These are phyloP conservation scores for Leptoclinus maculatus DNA, from an alignment of 2,797 vertebrate genomes.

Conservation along the genomic window DNA sequence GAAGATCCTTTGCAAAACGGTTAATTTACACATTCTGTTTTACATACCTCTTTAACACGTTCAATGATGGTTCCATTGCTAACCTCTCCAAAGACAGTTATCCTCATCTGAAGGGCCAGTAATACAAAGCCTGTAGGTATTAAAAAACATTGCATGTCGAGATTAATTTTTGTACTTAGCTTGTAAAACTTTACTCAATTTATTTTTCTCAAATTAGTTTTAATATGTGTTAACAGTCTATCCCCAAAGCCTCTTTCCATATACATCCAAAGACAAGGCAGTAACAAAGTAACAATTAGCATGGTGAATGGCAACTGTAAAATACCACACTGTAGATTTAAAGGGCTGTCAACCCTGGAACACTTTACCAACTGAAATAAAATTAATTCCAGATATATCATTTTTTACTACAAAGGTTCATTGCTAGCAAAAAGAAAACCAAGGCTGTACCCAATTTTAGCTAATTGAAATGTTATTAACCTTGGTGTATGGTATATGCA, in stretches of 20 bases:
- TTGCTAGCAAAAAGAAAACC: neutral
- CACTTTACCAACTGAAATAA: neutral
- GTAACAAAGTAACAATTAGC: neutral
- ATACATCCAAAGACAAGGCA: neutral
- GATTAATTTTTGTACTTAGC: neutral
- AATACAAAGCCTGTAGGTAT: neutral
- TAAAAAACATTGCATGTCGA: neutral
- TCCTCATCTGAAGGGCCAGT: conserved; percentile 37
- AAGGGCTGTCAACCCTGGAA: neutral
- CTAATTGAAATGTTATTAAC: neutral
- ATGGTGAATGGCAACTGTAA: neutral
- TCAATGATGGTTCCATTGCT: conserved; percentile 43
- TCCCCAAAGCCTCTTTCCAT: neutral
- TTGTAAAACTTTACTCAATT: neutral
- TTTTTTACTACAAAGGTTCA: neutral
- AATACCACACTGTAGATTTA: neutral
- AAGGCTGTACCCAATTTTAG: neutral
- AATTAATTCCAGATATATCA: neutral
- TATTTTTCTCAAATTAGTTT: neutral
- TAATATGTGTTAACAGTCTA: neutral
- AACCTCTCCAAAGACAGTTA: conserved; percentile 1
- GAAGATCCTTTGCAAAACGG: neutral
- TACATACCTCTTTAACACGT: conserved; percentile 48
- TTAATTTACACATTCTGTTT: neutral
- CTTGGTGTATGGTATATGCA: neutral